Evolutionary conservation across 2,797 vertebrate species (phyloP).

Genomic region (Hozukius guyotensis): DNA sequence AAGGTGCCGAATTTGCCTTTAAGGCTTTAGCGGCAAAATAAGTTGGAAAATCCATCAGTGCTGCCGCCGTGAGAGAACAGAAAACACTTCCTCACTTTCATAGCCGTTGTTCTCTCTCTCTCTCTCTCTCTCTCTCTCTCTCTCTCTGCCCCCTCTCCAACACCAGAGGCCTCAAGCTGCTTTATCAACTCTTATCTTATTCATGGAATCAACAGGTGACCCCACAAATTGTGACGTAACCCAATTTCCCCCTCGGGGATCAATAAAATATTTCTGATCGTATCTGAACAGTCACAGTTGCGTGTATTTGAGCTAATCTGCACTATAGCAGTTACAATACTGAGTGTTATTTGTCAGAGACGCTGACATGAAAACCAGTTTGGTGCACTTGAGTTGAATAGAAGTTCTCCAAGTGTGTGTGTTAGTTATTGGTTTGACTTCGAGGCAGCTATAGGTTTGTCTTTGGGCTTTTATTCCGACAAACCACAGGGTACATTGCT

Average conservation of each 20-base stretch:
- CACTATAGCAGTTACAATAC: not conserved
- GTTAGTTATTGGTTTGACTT: constrained; percentile 8
- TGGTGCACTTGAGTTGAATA: not conserved
- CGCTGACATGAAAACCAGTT: not conserved
- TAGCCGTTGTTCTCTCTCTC: not conserved
- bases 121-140: no score
- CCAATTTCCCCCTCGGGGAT: not conserved
- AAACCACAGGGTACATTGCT: not conserved
- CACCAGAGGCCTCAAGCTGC: not conserved
- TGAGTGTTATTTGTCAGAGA: not conserved
- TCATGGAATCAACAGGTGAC: not conserved
- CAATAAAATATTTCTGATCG: not conserved
- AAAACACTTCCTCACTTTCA: not conserved
- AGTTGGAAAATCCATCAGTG: no score
- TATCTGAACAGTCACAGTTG: not conserved
- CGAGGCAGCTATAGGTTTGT: constrained; percentile 23
- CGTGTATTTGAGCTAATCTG: not conserved
- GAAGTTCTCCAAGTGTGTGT: not conserved
- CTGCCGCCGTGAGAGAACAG: no score
- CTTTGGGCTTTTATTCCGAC: constrained; percentile 17
- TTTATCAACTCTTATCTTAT: not conserved
- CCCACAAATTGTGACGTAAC: no score
- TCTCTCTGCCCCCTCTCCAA: no score
- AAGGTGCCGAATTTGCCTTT: not conserved
- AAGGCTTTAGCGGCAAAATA: not conserved